phyloP scores from a whole-genome alignment of 2,888 invertebrate species.

The Hirtodrosophila confusa region DNA sequence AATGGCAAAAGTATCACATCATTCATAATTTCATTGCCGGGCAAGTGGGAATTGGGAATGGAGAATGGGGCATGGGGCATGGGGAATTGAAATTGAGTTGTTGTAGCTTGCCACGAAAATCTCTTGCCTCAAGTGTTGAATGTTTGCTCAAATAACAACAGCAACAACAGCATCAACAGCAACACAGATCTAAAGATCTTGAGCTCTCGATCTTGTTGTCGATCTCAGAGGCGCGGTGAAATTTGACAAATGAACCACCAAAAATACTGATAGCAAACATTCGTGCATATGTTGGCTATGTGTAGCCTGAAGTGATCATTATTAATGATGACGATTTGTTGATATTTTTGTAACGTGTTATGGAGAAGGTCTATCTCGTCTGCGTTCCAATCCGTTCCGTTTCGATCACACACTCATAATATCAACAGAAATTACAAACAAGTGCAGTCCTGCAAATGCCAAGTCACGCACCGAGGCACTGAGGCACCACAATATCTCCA shows the following conservation, averaged over 20 bases:
- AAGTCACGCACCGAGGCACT: slow-evolving; percentile 52
- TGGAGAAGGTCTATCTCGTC: slow-evolving; percentile 54
- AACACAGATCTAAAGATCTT: slow-evolving; percentile 52
- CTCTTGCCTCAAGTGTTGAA: slow-evolving; percentile 78
- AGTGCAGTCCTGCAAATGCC: slow-evolving; percentile 70
- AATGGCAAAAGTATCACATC: slow-evolving; percentile 80
- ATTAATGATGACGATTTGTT: slow-evolving; percentile 84
- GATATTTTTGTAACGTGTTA: slow-evolving; percentile 83
- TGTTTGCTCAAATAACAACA: slow-evolving; percentile 80
- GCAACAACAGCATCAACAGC: slow-evolving; percentile 59
- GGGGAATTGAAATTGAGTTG: slow-evolving; percentile 69
- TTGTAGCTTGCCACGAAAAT: slow-evolving; percentile 77
- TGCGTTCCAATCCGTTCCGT: slow-evolving; percentile 35
- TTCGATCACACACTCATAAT: slow-evolving; percentile 41
- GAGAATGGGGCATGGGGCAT: slow-evolving; percentile 9
- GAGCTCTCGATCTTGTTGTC: slow-evolving; percentile 57
- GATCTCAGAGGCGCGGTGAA: slow-evolving; percentile 73
- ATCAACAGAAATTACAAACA: slow-evolving; percentile 72
- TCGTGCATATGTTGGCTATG: slow-evolving; percentile 24
- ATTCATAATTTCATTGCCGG: slow-evolving; percentile 80
- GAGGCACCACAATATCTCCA: slow-evolving; percentile 8
- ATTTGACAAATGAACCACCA: slow-evolving; percentile 76
- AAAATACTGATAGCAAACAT: slow-evolving; percentile 49
- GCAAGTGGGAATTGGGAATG: slow-evolving; percentile 45
- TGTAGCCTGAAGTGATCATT: slow-evolving; percentile 80